Evolutionary conservation across 2,113 vertebrate species (phyloP).

Genomic region (Myiopsitta monachus): DNA sequence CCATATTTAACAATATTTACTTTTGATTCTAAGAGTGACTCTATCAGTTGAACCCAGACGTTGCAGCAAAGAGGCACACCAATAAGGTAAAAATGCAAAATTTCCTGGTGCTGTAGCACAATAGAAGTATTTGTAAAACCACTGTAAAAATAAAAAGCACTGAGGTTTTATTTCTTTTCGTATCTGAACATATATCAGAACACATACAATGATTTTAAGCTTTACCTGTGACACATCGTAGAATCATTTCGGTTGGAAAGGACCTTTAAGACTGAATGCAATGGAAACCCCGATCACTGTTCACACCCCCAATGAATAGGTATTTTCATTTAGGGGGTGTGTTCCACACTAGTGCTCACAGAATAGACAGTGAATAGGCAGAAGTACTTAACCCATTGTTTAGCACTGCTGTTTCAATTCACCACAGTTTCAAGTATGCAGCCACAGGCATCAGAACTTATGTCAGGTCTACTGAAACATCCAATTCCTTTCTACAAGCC

Average conservation of each 20-base stretch:
- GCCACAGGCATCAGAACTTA: neutral
- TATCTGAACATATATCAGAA: neutral
- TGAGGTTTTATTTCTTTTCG: neutral
- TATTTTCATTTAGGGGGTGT: neutral
- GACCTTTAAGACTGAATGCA: neutral
- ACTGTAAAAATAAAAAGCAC: neutral
- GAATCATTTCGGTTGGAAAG: neutral
- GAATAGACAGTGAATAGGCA: neutral
- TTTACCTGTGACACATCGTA: neutral
- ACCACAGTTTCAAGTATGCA: neutral
- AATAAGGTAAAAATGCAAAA: neutral
- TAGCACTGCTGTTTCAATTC: neutral
- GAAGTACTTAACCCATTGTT: neutral
- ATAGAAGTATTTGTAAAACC: neutral
- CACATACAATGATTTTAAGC: neutral
- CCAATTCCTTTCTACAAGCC: neutral
- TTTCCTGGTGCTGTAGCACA: neutral
- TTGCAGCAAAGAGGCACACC: neutral
- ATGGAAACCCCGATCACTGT: neutral
- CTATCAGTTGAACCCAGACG: neutral
- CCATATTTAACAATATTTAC: neutral
- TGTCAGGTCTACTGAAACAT: neutral
- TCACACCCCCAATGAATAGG: neutral
- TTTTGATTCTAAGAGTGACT: neutral
- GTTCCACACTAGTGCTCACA: neutral